Evolutionary conservation across 2,113 vertebrate genomes (phyloP).

Genomic region (Cricetomys ansorgei): DNA sequence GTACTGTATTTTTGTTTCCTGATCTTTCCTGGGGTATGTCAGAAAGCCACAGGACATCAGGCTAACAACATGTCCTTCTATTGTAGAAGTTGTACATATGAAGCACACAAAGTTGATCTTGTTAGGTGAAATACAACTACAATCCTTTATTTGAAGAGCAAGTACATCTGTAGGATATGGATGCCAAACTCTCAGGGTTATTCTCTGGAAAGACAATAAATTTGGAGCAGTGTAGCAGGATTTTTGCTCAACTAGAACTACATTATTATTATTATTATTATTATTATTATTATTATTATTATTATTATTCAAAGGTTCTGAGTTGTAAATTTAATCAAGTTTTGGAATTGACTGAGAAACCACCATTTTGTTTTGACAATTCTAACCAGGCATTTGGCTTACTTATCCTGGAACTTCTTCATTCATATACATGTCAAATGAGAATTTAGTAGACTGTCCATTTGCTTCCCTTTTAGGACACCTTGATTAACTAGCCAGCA

Average conservation of each 20-base stretch:
- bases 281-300: no score
- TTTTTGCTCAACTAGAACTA: not conserved
- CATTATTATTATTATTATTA: no score
- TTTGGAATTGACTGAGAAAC: not conserved
- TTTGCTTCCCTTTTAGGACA: not conserved
- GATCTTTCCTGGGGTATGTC: not conserved
- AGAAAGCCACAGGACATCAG: not conserved
- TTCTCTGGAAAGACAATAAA: not conserved
- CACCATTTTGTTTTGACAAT: not conserved
- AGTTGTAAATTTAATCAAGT: not conserved
- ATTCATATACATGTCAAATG: not conserved
- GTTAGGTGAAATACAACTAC: constrained; percentile 25
- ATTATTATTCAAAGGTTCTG: not conserved
- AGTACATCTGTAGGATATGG: not conserved
- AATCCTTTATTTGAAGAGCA: not conserved
- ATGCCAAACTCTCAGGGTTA: not conserved
- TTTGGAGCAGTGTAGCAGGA: not conserved
- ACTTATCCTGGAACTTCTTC: not conserved
- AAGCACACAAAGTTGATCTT: not conserved
- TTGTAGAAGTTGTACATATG: not conserved
- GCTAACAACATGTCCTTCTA: not conserved
- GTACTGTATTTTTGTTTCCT: not conserved
- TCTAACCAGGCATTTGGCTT: not conserved
- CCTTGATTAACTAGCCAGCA: not conserved
- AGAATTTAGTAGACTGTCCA: not conserved